Conservation (phyloP, 1,140 invertebrate species). For the Penaeus chinensis region DNA sequence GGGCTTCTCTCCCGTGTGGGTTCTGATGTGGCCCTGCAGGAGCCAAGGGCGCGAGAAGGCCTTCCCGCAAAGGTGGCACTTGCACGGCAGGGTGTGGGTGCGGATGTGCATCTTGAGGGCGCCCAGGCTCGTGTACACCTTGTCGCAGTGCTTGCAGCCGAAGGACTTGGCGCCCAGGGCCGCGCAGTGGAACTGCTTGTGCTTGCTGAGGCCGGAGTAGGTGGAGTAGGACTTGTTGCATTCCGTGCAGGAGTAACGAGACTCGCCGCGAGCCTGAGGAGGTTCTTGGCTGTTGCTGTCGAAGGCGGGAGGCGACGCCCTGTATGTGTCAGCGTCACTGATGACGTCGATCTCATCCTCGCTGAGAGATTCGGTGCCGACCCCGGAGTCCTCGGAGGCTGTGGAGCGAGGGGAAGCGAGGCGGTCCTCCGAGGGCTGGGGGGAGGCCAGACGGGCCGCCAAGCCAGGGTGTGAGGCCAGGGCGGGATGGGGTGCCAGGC, state of each 20-base stretch:
- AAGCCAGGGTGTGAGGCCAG: slow-evolving; percentile 7
- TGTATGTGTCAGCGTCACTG: slow-evolving; percentile 24
- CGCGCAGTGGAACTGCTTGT: slow-evolving; percentile 94
- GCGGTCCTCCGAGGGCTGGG: slow-evolving; percentile 44
- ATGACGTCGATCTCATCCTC: slow-evolving; percentile 60
- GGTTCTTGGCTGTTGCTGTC: not conserved
- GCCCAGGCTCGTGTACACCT: slow-evolving; percentile 92
- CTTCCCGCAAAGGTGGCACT: slow-evolving; percentile 90
- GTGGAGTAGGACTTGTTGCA: slow-evolving; percentile 96
- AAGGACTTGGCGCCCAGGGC: slow-evolving; percentile 91
- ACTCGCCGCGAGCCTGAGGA: slow-evolving; percentile 16
- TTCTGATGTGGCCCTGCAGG: slow-evolving; percentile 89
- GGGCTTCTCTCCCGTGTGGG: slow-evolving; percentile 92
- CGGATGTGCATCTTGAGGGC: slow-evolving; percentile 95
- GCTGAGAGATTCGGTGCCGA: slow-evolving; percentile 46
- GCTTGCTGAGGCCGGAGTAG: slow-evolving; percentile 92
- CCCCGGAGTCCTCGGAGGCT: slow-evolving; percentile 57
- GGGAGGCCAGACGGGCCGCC: slow-evolving; percentile 9
- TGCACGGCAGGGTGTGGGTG: slow-evolving; percentile 90
- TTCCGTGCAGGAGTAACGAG: slow-evolving; percentile 84
- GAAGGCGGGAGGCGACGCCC: not conserved
- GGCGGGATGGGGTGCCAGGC: slow-evolving; percentile 23
- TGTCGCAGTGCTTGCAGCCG: slow-evolving; percentile 95
- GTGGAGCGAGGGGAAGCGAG: slow-evolving; percentile 58
- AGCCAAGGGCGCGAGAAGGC: slow-evolving; percentile 94